A percentile compares a stretch with the other conserved stretches of the same genome.
Evolutionary conservation across 2,888 invertebrate species (phyloP).

Genomic region (Perithous albicinctus): DNA sequence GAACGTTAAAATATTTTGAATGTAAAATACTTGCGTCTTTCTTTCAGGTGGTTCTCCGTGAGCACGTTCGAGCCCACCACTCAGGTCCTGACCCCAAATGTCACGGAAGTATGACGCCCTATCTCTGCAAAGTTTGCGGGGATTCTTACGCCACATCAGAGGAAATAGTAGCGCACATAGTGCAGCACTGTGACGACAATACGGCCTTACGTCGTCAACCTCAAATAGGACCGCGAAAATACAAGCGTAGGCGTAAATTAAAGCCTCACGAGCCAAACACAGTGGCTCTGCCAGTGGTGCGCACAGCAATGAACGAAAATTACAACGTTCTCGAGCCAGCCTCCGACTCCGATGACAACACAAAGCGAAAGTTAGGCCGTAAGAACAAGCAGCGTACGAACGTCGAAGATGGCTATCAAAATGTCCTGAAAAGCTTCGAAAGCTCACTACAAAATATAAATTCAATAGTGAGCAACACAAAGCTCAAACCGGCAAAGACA

Average conservation of each 20-base stretch:
- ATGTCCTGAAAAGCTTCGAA: constrained; percentile 82
- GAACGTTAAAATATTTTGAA: too few relatives aligned
- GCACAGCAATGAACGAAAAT: constrained; percentile 73
- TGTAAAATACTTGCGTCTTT: too few relatives aligned
- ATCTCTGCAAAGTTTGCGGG: constrained; percentile 91
- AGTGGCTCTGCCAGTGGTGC: constrained; percentile 56
- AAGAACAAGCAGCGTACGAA: constrained; percentile 80
- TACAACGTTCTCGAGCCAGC: constrained; percentile 77
- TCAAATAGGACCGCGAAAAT: constrained; percentile 92
- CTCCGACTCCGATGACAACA: constrained; percentile 83
- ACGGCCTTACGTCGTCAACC: constrained; percentile 93
- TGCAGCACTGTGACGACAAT: constrained; percentile 94
- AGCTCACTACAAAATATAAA: constrained; percentile 83
- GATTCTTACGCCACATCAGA: constrained; percentile 89
- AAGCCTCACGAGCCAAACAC: constrained; percentile 87
- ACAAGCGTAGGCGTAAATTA: constrained; percentile 92
- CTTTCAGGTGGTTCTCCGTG: constrained; percentile 90
- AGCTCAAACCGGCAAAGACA: constrained; percentile 79
- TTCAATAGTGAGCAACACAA: constrained; percentile 84
- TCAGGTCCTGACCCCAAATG: constrained; percentile 91
- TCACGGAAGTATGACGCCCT: constrained; percentile 88
- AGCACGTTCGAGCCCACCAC: constrained; percentile 94
- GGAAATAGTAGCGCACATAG: constrained; percentile 92
- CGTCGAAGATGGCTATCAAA: constrained; percentile 82
- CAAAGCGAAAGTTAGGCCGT: constrained; percentile 80